Evolutionary conservation across 2,113 vertebrate genomes (phyloP).

Genomic region (Corydoras maculifer): DNA sequence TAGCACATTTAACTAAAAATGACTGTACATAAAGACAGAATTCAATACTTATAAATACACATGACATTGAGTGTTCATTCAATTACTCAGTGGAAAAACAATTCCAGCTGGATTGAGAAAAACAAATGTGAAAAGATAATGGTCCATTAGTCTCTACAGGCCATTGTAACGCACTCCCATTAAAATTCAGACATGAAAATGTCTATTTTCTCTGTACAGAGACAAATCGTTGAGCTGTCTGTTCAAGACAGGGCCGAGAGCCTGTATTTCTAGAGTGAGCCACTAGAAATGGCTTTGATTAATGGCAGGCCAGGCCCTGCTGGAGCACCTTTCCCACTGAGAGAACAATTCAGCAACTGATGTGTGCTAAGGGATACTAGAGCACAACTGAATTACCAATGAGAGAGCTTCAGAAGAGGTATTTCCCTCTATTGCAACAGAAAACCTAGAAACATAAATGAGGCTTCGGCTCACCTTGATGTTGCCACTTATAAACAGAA

Average conservation of each 20-base stretch:
- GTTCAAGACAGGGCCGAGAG: conserved; percentile 61
- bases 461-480: conserved; percentile 10
- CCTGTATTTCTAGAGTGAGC: conserved; percentile 70
- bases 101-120: conserved; percentile 34
- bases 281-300: conserved; percentile 76
- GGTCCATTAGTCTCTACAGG: conserved; percentile 43
- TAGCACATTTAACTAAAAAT: conserved; percentile 20
- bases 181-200: conserved; percentile 48
- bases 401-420: conserved; percentile 30
- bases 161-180: conserved; percentile 42
- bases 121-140: conserved; percentile 44
- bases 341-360: conserved; percentile 44
- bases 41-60: conserved; percentile 23
- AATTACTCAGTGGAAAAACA: conserved; percentile 36
- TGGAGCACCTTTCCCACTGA: conserved; percentile 50
- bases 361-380: conserved; percentile 40
- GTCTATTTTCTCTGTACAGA: conserved; percentile 48
- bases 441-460: conserved; percentile 30
- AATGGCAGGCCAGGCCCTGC: conserved; percentile 63
- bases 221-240: conserved; percentile 72
- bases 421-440: conserved; percentile 28
- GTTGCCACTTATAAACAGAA: neutral
- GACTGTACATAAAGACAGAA: conserved; percentile 17
- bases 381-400: conserved; percentile 41
- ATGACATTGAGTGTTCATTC: conserved; percentile 15